phyloP scores from a whole-genome alignment of 2,113 vertebrate species.

The Nesoenas mayeri region DNA sequence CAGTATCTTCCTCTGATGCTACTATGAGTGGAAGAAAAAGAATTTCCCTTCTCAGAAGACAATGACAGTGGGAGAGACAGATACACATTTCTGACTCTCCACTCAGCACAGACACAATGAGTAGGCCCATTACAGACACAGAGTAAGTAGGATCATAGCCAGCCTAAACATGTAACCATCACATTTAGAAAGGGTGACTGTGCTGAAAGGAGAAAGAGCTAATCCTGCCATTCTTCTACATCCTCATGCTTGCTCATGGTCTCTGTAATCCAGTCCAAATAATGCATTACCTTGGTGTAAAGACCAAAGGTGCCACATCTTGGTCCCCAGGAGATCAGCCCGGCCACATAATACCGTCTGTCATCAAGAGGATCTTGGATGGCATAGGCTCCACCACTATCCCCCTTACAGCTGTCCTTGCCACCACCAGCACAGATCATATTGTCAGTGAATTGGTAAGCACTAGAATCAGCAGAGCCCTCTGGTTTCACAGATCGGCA shows the following conservation, averaged over 20 bases:
- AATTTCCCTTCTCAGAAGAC: not conserved
- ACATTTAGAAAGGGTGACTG: not conserved
- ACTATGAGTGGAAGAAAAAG: not conserved
- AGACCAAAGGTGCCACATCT: conserved; percentile 82
- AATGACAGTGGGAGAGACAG: not conserved
- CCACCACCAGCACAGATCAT: conserved; percentile 90
- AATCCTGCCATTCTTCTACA: not conserved
- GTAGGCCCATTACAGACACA: too few relatives aligned
- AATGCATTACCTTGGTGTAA: conserved; percentile 88
- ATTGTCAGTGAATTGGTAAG: conserved; percentile 78
- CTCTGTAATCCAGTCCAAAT: conserved; percentile 86
- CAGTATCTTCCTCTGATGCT: not conserved
- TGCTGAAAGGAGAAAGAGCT: not conserved
- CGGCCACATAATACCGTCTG: conserved; percentile 65
- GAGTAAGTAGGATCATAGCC: not conserved
- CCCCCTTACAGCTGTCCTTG: conserved; percentile 84
- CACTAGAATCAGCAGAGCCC: accelerated
- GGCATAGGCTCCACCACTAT: conserved; percentile 86
- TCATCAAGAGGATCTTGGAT: conserved; percentile 44
- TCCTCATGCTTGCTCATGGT: conserved; percentile 69
- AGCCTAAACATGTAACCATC: not conserved
- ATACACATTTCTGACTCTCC: not conserved
- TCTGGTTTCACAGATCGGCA: conserved; percentile 51
- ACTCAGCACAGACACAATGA: not conserved
- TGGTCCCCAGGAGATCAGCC: conserved; percentile 91